phyloP scores from a whole-genome alignment of 1,140 invertebrate genomes.

The Teleogryllus occipitalis region DNA sequence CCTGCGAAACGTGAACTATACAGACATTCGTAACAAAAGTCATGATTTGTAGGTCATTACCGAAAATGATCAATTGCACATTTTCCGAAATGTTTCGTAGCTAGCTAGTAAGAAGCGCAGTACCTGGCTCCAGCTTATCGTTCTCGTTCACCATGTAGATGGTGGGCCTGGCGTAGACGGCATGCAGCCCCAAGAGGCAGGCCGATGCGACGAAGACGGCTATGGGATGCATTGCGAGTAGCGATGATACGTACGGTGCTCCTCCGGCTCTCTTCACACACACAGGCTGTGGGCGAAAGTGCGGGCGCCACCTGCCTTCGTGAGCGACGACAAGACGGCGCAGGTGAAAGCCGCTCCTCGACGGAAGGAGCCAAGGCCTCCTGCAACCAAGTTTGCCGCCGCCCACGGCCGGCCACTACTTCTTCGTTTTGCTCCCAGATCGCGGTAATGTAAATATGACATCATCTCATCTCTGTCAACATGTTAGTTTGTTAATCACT shows the following conservation, averaged over 20 bases:
- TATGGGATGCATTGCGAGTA: background rate
- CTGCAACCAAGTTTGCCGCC: slow-evolving; percentile 2
- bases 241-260: background rate
- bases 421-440: no score
- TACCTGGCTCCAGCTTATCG: slow-evolving; percentile 26
- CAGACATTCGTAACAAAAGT: no score
- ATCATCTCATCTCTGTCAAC: no score
- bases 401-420: background rate
- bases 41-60: no score
- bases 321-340: background rate
- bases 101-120: background rate
- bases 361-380: background rate
- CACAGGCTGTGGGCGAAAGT: background rate
- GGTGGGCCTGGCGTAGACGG: slow-evolving; percentile 21
- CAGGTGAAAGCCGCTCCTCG: background rate
- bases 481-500: no score
- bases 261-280: background rate
- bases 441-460: no score
- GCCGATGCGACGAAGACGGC: background rate
- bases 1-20: no score
- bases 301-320: background rate
- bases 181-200: background rate
- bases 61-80: no score
- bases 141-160: slow-evolving; percentile 27
- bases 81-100: no score